Conservation (phyloP, 1,140 invertebrate genomes). For the Cataglyphis hispanica region DNA sequence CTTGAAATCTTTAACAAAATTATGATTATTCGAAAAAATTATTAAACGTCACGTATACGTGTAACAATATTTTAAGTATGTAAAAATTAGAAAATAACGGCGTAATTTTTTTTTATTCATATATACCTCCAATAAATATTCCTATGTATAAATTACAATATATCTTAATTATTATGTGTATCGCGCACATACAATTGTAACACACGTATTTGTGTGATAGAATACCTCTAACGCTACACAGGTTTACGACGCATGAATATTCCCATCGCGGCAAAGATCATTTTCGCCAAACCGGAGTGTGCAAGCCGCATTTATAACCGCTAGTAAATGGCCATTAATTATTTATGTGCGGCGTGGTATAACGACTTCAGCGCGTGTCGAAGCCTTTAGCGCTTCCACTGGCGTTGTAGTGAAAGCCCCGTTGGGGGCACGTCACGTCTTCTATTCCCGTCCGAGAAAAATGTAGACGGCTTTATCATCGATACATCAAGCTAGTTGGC, state of each 20-base stretch:
- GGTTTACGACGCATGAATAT: conserved; percentile 52
- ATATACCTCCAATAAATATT: neutral
- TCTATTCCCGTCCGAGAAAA: conserved; percentile 27
- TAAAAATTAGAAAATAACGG: neutral
- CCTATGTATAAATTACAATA: neutral
- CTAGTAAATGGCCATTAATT: conserved; percentile 74
- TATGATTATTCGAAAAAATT: neutral
- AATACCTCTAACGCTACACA: neutral
- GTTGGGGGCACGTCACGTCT: conserved; percentile 67
- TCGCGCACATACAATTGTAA: neutral
- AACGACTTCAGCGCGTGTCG: conserved; percentile 75
- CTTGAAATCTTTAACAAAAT: neutral
- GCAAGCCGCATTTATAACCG: conserved; percentile 59
- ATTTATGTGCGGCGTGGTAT: conserved; percentile 75
- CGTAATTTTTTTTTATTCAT: neutral
- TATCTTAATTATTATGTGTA: neutral
- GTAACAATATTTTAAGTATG: neutral
- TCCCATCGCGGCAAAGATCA: conserved; percentile 61
- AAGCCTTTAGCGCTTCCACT: conserved; percentile 68
- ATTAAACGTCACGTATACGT: neutral
- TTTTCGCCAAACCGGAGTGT: conserved; percentile 38
- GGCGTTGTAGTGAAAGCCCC: conserved; percentile 44
- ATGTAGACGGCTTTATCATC: conserved; percentile 69
- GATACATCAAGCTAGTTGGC: conserved; percentile 27
- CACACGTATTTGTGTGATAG: neutral